A percentile compares a stretch with the other conserved stretches of the same genome.
These are phyloP conservation scores for Parazoanthus darwini DNA, from an alignment of 92 coral and sea anemone species.

Conservation along the genomic window DNA sequence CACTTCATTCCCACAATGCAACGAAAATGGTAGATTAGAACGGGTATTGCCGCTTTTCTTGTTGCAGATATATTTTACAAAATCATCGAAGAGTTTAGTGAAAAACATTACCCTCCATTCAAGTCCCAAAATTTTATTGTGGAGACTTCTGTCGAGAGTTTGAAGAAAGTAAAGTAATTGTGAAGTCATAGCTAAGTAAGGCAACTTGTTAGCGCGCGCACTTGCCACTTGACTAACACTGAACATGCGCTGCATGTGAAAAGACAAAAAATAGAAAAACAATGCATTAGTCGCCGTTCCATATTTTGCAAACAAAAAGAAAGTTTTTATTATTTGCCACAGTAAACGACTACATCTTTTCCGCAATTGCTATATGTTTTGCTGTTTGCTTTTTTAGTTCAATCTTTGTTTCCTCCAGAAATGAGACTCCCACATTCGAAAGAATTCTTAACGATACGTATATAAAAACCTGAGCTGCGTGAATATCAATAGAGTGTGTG, in stretches of 20 bases:
- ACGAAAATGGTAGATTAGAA: too few relatives aligned
- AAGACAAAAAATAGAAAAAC: not conserved
- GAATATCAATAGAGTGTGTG: not conserved
- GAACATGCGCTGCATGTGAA: not conserved
- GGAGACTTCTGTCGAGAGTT: too few relatives aligned
- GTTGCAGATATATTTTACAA: too few relatives aligned
- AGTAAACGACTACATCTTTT: not conserved
- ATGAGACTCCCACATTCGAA: constrained; percentile 6
- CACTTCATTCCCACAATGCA: too few relatives aligned
- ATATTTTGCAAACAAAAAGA: not conserved
- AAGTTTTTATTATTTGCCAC: not conserved
- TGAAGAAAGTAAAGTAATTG: not conserved
- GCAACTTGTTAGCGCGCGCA: constrained; percentile 3
- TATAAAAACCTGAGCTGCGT: not conserved
- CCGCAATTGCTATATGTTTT: not conserved
- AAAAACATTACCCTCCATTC: too few relatives aligned
- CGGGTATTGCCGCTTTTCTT: too few relatives aligned
- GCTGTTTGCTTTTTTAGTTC: not conserved
- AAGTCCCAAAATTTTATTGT: too few relatives aligned
- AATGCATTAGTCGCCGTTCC: not conserved
- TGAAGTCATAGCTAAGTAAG: not conserved
- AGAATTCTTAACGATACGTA: not conserved
- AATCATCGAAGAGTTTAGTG: too few relatives aligned
- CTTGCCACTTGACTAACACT: not conserved
- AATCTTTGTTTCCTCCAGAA: not conserved